Base-by-base conservation (phyloP, 1,140 invertebrate genomes). In the Papilio polytes region DNA sequence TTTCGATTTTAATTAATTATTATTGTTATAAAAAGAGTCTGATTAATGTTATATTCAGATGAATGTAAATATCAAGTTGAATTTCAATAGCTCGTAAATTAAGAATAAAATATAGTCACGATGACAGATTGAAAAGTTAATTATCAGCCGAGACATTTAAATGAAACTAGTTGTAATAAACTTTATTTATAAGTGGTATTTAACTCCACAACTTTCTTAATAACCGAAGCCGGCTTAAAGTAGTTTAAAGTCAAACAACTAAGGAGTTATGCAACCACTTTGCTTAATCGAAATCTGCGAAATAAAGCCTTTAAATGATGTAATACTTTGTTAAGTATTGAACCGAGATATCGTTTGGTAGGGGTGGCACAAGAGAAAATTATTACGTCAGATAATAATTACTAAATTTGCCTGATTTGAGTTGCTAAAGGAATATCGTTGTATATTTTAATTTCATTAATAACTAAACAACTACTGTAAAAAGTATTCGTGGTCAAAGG, bases 161-260 rank as follows among this genome's bases (percentile, higher is more conserved):
- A 59, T 59, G 56, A 20, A 59, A 26, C 56, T 59, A 59, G 20
- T 59, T 59, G 20, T 22, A 59, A 20, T 59, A 59, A 59, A 59
- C 56, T 59, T 59, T 59, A 59, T 59, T 59, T 59, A 59, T 59
- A 59, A 59, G n/a, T 59, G 20, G 22, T 59, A 31, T 15, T 66
- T 66, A 66, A 74, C 18, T 46, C 41, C 12, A 22, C 18, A 41
- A 74, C 15, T 46, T 74, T 74, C 36, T 74, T 18, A 44, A 74
- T 74, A 18, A 74, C 36, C 44, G 41, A n/a, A 70, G 31, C 22
- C 20, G 20, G 46, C 20, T 48, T 13, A 44, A 44, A 74, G 73
- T 74, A 46, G 73, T 74, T 74, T 46, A 51, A 74, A 74, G 41
- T 74, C 73, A 26, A 74, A 46, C 73, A 74, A 74, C n/a, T 74